A percentile compares a stretch with the other conserved stretches of the same genome.
phyloP scores from a whole-genome alignment of 2,797 vertebrate species.

The Sorex maritimensis region DNA sequence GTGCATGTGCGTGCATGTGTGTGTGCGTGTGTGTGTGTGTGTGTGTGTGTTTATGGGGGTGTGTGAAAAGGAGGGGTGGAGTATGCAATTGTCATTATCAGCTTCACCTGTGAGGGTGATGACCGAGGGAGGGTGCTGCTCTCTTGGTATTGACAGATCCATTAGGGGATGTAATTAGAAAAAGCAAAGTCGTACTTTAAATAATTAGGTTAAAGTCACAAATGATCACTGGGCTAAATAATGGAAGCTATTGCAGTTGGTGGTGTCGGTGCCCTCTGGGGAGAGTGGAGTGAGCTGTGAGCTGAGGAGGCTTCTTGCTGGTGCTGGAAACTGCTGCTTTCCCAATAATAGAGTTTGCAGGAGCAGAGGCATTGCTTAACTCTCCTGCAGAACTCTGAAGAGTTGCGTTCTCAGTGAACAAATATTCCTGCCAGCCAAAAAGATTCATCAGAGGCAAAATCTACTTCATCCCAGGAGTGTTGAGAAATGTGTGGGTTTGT shows the following conservation, averaged over 20 bases:
- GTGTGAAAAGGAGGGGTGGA: no score
- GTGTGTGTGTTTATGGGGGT: no score
- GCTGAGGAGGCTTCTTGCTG: background rate
- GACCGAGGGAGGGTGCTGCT: background rate
- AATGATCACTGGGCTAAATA: conserved; percentile 39
- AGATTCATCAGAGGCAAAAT: conserved; percentile 72
- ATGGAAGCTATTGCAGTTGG: background rate
- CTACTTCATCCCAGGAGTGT: conserved; percentile 65
- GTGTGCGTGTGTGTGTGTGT: no score
- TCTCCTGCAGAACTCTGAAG: conserved; percentile 26
- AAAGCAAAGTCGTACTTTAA: conserved; percentile 68
- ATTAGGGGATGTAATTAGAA: conserved; percentile 76
- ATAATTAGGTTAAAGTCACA: conserved; percentile 66
- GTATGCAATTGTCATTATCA: conserved; percentile 36
- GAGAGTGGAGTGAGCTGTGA: background rate
- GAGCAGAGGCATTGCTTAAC: background rate
- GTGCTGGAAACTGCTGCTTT: conserved; percentile 16
- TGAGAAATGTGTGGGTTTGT: conserved; percentile 78
- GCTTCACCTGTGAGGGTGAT: conserved; percentile 67
- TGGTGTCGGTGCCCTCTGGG: background rate
- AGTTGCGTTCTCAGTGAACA: conserved; percentile 62
- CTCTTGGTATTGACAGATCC: conserved; percentile 67
- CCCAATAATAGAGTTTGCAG: background rate
- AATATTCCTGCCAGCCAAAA: conserved; percentile 72
- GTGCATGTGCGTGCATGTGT: no score